Evolutionary conservation across 1,140 invertebrate genomes (phyloP).

Genomic region (Trichonephila clavata): DNA sequence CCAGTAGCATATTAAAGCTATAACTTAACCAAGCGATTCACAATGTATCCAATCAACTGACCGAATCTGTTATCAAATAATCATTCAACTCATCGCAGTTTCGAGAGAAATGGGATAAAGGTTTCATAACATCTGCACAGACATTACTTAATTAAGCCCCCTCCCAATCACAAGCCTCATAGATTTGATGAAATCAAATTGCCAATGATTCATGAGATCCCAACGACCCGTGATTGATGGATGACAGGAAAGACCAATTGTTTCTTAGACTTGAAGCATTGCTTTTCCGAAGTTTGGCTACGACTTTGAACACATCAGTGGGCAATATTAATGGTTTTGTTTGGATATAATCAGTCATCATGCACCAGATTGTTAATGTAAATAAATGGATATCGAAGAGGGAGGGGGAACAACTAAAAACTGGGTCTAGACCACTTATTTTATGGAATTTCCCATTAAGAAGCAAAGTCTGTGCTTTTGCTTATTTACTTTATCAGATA

Average conservation of each 20-base stretch:
- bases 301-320: background rate
- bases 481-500: too few relatives aligned
- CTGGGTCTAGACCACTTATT: background rate
- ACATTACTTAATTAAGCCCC: conserved; percentile 53
- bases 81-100: background rate
- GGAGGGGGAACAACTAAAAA: background rate
- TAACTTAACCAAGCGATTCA: background rate
- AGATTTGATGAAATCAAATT: conserved; percentile 53
- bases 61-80: conserved; percentile 20
- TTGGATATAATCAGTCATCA: conserved; percentile 42
- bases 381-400: background rate
- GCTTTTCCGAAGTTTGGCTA: conserved; percentile 32
- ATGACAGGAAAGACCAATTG: conserved; percentile 41
- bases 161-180: background rate
- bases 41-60: background rate
- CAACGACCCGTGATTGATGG: conserved; percentile 9
- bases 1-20: background rate
- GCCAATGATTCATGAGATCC: conserved; percentile 41
- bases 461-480: background rate
- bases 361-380: conserved; percentile 11
- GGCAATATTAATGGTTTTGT: conserved; percentile 29
- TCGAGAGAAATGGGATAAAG: too few relatives aligned
- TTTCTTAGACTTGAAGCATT: conserved; percentile 39
- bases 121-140: conserved; percentile 31
- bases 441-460: background rate